These are phyloP conservation scores for Clytia hemisphaerica DNA, from an alignment of 30 jellyfish, hydroid and myxozoan species.

Conservation along the genomic window DNA sequence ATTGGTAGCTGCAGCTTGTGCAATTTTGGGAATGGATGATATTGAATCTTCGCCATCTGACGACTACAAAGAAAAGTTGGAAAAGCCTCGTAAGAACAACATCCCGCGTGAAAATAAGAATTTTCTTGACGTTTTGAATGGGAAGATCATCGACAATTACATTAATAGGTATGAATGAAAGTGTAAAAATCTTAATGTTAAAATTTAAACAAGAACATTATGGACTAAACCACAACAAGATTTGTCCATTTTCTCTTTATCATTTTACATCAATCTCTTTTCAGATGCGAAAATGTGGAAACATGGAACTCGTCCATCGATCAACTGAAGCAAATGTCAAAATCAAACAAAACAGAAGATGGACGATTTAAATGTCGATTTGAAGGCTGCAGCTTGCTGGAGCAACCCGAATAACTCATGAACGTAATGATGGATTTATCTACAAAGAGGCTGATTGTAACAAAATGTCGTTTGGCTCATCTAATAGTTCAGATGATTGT, in stretches of 20 bases:
- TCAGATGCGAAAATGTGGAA: too few species aligned
- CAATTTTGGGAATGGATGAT: slow-evolving; percentile 1
- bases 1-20: not conserved
- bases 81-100: too few species aligned
- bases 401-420: slow-evolving; percentile 3
- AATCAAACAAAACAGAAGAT: not conserved
- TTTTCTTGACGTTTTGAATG: not conserved
- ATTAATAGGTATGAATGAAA: too few species aligned
- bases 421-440: not conserved
- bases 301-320: too few species aligned
- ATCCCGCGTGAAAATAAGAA: not conserved
- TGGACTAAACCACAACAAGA: too few species aligned
- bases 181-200: too few species aligned
- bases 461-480: not conserved
- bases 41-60: not conserved
- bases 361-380: slow-evolving; percentile 1
- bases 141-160: not conserved
- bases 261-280: too few species aligned
- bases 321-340: too few species aligned
- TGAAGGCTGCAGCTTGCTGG: slow-evolving; percentile 10
- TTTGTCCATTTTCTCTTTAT: too few species aligned
- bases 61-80: not conserved
- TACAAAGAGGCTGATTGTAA: not conserved
- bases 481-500: slow-evolving; percentile 22
- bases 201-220: too few species aligned